Evolutionary conservation across 2,888 invertebrate species (phyloP), one percentile per base, ranked within the genome.

Genomic region (Strigamia transsilvanica): DNA sequence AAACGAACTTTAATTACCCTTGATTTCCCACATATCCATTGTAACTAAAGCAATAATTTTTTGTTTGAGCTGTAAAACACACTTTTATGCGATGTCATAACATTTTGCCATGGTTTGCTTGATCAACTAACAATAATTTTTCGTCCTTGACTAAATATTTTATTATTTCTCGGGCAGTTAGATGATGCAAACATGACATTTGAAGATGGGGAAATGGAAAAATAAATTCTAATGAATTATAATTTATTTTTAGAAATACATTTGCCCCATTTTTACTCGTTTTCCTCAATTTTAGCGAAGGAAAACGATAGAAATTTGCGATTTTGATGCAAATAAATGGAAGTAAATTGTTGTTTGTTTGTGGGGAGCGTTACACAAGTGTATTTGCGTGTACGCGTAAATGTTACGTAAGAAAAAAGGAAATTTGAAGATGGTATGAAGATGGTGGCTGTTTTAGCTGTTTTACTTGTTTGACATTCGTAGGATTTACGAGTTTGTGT

Each of bases 81-180:
- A 27, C 32, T 73, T 38, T 73, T 73, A 32, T 73, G 73, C 13
- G 73, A 73, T 73, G 73, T 73, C 73, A 73, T 73, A 73, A 73
- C 73, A 56, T 73, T 73, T 73, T 73, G 73, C 73, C 23, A 73
- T 73, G 73, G 73, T 73, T 73, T 73, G 73, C 73, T 73, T 73
- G 73, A 73, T 73, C 73, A 73, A 73, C 73, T 73, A 73, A 73
- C 73, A 73, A 73, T 73, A 73, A 73, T 73, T 73, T 73, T 27
- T 73, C 15, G 73, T 27, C 73, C 73, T 73, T 73, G 73, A n/a
- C 15, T 32, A 18, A n/a, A 27, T 13, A 27, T 73, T 73, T 73
- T 73, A 73, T 73, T 73, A 27, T 73, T 73, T 73, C 12, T 73
- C 23, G 23, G 27, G 32, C 27, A 73, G 27, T 23, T 27, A 73